These are phyloP conservation scores for Cyprinus carpio DNA, from an alignment of 2,113 vertebrate genomes.

Conservation along the genomic window DNA sequence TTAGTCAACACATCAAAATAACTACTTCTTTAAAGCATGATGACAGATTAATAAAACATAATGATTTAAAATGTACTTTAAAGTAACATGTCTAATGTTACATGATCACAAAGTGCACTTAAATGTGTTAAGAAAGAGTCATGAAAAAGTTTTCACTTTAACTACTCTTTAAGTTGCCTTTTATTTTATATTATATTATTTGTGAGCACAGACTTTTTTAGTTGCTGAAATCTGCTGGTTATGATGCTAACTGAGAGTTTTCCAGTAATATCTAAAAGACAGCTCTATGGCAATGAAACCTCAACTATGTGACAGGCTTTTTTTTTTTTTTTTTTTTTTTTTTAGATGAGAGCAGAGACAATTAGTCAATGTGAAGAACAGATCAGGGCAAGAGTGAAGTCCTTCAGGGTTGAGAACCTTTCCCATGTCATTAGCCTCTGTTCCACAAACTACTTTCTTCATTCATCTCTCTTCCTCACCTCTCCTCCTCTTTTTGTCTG, in stretches of 20 bases:
- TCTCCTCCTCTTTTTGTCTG: slow-evolving; percentile 52
- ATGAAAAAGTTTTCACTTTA: too few relatives aligned
- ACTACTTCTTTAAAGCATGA: background rate
- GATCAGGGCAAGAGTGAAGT: slow-evolving; percentile 60
- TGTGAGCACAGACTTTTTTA: background rate
- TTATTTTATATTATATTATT: background rate
- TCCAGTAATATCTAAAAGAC: background rate
- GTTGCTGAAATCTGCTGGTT: background rate
- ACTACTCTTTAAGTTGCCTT: background rate
- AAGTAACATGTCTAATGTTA: background rate
- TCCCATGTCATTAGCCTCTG: slow-evolving; percentile 29
- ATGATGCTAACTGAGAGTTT: background rate
- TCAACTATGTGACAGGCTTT: background rate
- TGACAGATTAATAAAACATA: background rate
- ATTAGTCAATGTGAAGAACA: slow-evolving; percentile 71
- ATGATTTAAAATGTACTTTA: background rate
- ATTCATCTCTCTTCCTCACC: slow-evolving; percentile 10
- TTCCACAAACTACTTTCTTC: background rate
- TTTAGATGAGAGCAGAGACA: slow-evolving; percentile 59
- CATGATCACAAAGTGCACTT: background rate
- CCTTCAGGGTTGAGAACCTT: slow-evolving; percentile 52
- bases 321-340: background rate
- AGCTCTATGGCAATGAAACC: background rate
- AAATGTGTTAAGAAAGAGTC: too few relatives aligned
- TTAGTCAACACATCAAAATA: background rate